A percentile compares a stretch with the other conserved stretches of the same genome.
These are phyloP conservation scores for Adelognathus sp. DNA, from an alignment of 2,888 invertebrate genomes.

Conservation along the genomic window DNA sequence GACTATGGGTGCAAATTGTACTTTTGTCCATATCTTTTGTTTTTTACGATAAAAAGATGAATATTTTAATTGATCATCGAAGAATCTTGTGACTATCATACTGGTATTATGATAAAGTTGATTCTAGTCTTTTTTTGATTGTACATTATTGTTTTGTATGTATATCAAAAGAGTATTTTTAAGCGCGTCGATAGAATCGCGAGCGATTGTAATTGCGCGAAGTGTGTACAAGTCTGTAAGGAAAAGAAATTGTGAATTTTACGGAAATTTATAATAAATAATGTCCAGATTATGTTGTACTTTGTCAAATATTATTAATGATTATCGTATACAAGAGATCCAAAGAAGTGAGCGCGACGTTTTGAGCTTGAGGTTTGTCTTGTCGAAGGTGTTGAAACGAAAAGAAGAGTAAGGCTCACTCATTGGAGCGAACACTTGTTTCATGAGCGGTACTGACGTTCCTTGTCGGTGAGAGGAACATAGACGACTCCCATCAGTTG, in stretches of 20 bases:
- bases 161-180: conserved; percentile 40
- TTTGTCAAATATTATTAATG: conserved; percentile 24
- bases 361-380: not conserved
- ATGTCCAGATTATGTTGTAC: conserved; percentile 8
- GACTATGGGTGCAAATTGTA: conserved; percentile 6
- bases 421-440: conserved; percentile 76
- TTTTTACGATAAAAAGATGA: conserved; percentile 21
- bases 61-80: no score
- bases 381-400: conserved; percentile 21
- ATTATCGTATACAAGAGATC: not conserved
- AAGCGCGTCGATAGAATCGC: not conserved
- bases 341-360: not conserved
- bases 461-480: conserved; percentile 96
- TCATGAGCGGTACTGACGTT: conserved; percentile 85
- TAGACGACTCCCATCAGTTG: conserved; percentile 97
- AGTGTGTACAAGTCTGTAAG: not conserved
- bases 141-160: conserved; percentile 35
- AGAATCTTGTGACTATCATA: conserved; percentile 24
- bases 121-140: conserved; percentile 42
- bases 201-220: not conserved
- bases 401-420: conserved; percentile 58
- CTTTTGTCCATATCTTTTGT: conserved; percentile 22
- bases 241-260: conserved; percentile 9
- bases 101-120: conserved; percentile 26
- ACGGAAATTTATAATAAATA: conserved; percentile 51